Conservation (phyloP, 2,113 vertebrate genomes). For the Dascyllus trimaculatus region DNA sequence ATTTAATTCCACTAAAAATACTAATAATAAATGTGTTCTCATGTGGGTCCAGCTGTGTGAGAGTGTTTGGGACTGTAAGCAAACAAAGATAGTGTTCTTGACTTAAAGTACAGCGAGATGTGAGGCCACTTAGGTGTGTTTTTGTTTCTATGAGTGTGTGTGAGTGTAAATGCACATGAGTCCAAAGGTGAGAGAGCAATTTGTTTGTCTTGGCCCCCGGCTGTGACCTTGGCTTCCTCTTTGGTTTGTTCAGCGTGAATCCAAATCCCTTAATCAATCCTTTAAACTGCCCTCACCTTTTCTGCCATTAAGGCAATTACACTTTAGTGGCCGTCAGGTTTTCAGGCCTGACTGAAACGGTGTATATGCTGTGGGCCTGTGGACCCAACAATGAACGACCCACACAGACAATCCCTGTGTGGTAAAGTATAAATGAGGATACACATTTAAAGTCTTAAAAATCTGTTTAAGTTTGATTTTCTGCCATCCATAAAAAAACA, state of each 20-base stretch:
- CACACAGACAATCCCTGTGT: neutral
- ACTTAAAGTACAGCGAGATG: conserved; percentile 26
- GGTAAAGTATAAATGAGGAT: neutral
- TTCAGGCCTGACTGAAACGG: conserved; percentile 53
- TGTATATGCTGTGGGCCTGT: conserved; percentile 24
- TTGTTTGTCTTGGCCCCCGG: conserved; percentile 78
- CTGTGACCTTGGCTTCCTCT: conserved; percentile 70
- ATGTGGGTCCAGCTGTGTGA: conserved; percentile 9
- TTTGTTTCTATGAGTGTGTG: conserved; percentile 42
- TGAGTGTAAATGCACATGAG: conserved; percentile 41
- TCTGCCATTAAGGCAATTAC: conserved; percentile 78
- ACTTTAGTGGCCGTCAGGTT: conserved; percentile 57
- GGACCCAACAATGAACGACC: conserved; percentile 34
- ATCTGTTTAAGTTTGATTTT: neutral
- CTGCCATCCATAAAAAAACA: neutral
- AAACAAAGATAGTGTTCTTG: neutral
- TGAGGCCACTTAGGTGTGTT: conserved; percentile 34
- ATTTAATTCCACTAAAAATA: neutral
- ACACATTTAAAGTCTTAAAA: neutral
- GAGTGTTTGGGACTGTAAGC: neutral
- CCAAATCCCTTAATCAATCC: conserved; percentile 84
- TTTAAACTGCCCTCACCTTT: conserved; percentile 66
- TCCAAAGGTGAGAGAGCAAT: conserved; percentile 48
- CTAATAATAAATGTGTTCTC: neutral
- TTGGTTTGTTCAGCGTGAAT: conserved; percentile 80